Percentiles rank a stretch among this genome's conserved stretches.
Evolutionary conservation across 2,113 vertebrate genomes (phyloP).

Genomic region (Poecilia latipinna): DNA sequence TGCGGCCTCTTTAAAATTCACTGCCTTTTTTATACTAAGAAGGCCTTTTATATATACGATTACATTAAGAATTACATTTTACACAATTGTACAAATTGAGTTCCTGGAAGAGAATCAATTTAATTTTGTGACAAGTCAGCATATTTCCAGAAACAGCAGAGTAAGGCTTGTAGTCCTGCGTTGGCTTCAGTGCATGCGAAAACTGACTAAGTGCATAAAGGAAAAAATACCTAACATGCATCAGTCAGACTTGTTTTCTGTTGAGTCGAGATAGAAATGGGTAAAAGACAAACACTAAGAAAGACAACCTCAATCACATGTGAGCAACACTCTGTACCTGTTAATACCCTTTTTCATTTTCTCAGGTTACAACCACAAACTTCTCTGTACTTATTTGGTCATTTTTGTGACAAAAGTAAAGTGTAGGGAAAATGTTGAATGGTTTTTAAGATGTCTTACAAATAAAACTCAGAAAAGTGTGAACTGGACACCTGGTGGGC

Average conservation of each 20-base stretch:
- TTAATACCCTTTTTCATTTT: neutral
- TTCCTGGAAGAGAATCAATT: slow-evolving; percentile 28
- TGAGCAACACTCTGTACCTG: no score
- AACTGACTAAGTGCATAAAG: slow-evolving; percentile 3
- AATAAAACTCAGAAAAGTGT: no score
- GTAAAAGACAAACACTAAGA: neutral
- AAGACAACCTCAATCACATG: no score
- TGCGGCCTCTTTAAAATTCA: slow-evolving; percentile 9
- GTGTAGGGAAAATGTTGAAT: no score
- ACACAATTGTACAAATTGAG: slow-evolving; percentile 46
- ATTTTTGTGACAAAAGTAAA: no score
- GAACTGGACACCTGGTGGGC: no score
- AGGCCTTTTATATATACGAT: slow-evolving; percentile 31
- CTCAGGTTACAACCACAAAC: no score
- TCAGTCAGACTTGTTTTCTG: neutral
- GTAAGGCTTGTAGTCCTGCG: slow-evolving; percentile 7
- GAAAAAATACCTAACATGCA: neutral
- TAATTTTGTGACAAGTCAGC: slow-evolving; percentile 47
- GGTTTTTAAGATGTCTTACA: neutral
- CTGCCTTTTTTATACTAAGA: slow-evolving; percentile 31
- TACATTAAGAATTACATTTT: slow-evolving; percentile 17
- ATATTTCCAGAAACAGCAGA: slow-evolving; percentile 38
- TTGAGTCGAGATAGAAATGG: neutral
- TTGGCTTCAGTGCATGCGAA: slow-evolving; percentile 20
- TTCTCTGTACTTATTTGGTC: no score